Conservation (phyloP, 2,888 invertebrate genomes). For the Thera britannica region DNA sequence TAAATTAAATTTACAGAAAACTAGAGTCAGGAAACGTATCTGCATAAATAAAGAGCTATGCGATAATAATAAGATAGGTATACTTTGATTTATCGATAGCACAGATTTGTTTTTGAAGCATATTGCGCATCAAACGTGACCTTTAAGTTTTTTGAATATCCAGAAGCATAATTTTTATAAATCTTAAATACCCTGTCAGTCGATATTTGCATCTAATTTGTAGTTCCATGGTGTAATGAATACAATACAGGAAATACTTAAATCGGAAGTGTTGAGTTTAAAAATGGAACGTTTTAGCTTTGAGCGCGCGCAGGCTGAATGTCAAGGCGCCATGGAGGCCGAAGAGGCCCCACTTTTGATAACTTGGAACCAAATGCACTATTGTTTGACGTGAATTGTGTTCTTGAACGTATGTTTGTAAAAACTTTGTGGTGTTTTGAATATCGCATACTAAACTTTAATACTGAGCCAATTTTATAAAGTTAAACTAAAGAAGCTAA, state of each 20-base stretch:
- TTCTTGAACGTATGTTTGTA: constrained; percentile 23
- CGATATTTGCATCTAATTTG: constrained; percentile 27
- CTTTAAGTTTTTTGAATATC: constrained; percentile 13
- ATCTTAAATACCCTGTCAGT: constrained; percentile 24
- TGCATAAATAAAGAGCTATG: constrained; percentile 13
- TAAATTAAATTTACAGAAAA: too few relatives aligned
- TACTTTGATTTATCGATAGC: constrained; percentile 16
- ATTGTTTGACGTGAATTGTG: constrained; percentile 31
- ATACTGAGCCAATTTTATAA: not conserved
- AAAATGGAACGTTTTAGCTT: constrained; percentile 75
- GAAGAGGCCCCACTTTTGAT: constrained; percentile 48
- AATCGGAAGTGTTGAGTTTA: constrained; percentile 76
- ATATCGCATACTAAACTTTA: not conserved
- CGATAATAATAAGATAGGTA: too few relatives aligned
- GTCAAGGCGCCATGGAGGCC: constrained; percentile 75
- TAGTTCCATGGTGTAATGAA: constrained; percentile 32
- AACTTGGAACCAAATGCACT: constrained; percentile 38
- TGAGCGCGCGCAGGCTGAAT: constrained; percentile 71
- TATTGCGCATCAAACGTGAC: constrained; percentile 29
- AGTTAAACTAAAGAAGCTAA: not conserved
- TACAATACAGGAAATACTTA: constrained; percentile 67
- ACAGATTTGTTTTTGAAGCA: constrained; percentile 28
- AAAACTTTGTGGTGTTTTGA: constrained; percentile 2
- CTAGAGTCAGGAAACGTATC: constrained; percentile 10
- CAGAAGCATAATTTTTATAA: not conserved